phyloP scores from a whole-genome alignment of 2,888 invertebrate genomes.

The Chloromyia formosa region DNA sequence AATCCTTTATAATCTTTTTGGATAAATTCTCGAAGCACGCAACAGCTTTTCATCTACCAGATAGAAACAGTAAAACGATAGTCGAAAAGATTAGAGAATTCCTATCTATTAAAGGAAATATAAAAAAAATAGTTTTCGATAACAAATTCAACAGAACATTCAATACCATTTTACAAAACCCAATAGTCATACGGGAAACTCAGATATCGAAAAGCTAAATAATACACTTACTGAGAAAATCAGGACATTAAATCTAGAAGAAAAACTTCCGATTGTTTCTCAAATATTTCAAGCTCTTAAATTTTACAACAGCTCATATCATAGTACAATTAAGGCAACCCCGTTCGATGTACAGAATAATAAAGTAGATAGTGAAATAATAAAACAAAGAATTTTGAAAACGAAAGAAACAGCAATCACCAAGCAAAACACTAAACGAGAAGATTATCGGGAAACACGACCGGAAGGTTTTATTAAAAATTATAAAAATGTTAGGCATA shows the following conservation, averaged over 20 bases:
- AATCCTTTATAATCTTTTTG: constrained; percentile 40
- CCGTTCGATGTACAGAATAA: constrained; percentile 43
- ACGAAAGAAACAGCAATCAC: neutral
- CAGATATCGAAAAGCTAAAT: neutral
- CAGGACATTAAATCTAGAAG: constrained; percentile 4
- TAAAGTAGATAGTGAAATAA: neutral
- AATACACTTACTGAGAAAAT: neutral
- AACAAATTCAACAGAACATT: constrained; percentile 11
- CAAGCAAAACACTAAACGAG: constrained; percentile 1
- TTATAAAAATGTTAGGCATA: constrained; percentile 4
- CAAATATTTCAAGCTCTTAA: constrained; percentile 26
- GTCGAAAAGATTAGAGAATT: constrained; percentile 30
- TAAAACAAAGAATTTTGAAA: neutral
- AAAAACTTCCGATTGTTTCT: constrained; percentile 20
- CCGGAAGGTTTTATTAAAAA: constrained; percentile 4
- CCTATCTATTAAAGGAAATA: constrained; percentile 21
- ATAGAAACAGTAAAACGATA: constrained; percentile 20
- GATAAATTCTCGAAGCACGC: constrained; percentile 42
- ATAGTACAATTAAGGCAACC: constrained; percentile 26
- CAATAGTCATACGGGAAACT: constrained; percentile 1
- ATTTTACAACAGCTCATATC: constrained; percentile 19
- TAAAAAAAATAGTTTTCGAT: neutral
- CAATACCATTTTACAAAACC: constrained; percentile 10
- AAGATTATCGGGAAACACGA: neutral
- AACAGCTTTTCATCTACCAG: constrained; percentile 24